Evolutionary conservation across 2,888 invertebrate genomes (phyloP).

Genomic region (Phasia obesa): DNA sequence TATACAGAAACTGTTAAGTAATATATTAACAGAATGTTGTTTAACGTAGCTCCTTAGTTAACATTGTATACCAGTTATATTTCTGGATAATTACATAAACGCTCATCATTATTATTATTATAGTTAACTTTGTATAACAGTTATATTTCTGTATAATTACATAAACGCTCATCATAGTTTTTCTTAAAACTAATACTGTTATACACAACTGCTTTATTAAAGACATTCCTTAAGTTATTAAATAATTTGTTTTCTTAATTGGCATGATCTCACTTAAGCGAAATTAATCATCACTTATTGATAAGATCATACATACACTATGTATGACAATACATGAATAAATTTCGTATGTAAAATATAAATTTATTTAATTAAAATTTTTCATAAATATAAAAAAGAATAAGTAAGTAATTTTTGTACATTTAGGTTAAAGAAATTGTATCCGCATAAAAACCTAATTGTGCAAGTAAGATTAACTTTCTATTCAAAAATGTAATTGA

Average conservation of each 20-base stretch:
- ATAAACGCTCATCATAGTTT: no score
- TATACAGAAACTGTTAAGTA: constrained; percentile 11
- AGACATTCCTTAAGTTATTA: constrained; percentile 65
- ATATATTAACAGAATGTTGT: not conserved
- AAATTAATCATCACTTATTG: constrained; percentile 63
- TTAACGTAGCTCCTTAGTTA: not conserved
- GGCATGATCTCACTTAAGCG: constrained; percentile 67
- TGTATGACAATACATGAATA: not conserved
- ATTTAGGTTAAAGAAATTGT: no score
- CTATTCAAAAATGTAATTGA: no score
- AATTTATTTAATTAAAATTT: not conserved
- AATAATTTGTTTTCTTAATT: constrained; percentile 68
- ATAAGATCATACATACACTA: constrained; percentile 60
- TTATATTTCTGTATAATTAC: not conserved
- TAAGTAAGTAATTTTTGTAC: no score
- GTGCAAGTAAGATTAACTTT: no score
- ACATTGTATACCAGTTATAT: constrained; percentile 11
- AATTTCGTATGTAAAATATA: not conserved
- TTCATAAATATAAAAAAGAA: no score
- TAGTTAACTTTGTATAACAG: constrained; percentile 40
- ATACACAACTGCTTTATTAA: constrained; percentile 49
- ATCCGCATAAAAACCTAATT: no score
- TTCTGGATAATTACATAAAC: not conserved
- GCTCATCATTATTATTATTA: not conserved
- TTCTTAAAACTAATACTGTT: constrained; percentile 30